Conservation (phyloP, 2,888 invertebrate genomes). For the Dicranocentrus wangi region DNA sequence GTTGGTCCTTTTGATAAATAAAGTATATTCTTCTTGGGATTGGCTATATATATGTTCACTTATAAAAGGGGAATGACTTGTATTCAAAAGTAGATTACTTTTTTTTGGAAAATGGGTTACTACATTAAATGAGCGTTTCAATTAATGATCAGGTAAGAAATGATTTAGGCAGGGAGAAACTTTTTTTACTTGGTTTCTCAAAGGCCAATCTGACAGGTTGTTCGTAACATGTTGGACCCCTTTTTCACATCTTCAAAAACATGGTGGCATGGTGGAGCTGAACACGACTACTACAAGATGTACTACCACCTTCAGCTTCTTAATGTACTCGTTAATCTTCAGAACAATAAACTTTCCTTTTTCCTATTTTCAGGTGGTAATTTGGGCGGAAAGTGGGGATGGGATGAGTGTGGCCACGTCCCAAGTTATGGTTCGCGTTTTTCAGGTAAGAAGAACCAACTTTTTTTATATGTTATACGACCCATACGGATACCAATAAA, state of each 20-base stretch:
- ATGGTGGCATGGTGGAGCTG: neutral
- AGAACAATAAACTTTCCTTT: conserved; percentile 13
- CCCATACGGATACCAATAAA: neutral
- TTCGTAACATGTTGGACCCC: neutral
- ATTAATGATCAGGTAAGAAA: conserved; percentile 5
- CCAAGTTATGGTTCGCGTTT: conserved; percentile 72
- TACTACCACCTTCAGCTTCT: conserved; percentile 21
- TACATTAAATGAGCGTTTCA: too few relatives aligned
- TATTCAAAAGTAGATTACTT: too few relatives aligned
- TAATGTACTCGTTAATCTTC: conserved; percentile 59
- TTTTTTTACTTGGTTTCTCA: neutral
- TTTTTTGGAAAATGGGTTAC: too few relatives aligned
- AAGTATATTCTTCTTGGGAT: too few relatives aligned
- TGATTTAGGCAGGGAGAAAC: conserved; percentile 1
- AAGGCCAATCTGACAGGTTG: conserved; percentile 10
- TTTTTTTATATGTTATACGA: neutral
- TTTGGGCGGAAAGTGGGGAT: conserved; percentile 73
- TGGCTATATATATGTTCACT: too few relatives aligned
- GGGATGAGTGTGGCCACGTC: conserved; percentile 72
- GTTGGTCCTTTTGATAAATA: too few relatives aligned
- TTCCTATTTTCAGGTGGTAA: conserved; percentile 68
- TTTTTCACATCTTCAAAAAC: too few relatives aligned
- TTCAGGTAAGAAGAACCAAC: conserved; percentile 62
- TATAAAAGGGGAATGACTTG: too few relatives aligned
- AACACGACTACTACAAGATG: conserved; percentile 4